Base-by-base conservation (phyloP, 2,113 vertebrate genomes). In the Merops nubicus region DNA sequence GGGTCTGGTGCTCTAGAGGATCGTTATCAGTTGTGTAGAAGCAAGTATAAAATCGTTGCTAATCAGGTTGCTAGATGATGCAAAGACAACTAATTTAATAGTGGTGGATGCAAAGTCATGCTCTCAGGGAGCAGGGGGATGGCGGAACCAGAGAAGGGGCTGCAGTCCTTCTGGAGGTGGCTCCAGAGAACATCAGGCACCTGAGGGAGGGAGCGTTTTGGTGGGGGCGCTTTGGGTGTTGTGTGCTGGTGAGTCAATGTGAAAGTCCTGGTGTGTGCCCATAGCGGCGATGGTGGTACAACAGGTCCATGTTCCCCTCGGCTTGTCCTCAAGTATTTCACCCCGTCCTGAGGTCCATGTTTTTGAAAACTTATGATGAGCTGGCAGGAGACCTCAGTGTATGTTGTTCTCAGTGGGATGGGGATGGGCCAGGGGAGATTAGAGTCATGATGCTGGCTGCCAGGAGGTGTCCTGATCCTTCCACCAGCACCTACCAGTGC, bases 291-390 rank as follows among this genome's bases (percentile, higher is more conserved):
- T 5, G 64, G 12, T 15, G 59, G 23, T 45, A 11, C 19, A 4
- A 8, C 22, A 5, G 63, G 33, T 26, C 60, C 2, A 1, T 1
- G 4, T 4, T 77, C 7, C 56, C 31, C 40, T n/a, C n/a, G n/a
- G n/a, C n/a, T 15, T 25, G 11, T 8, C 48, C 59, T 80, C 65
- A 34, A 15, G 18, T 4, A 2, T 29, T 21, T 48, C 60, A 4
- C 9, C 16, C n/a, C 0, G 5, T 1, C 14, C n/a, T 3, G 3
- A 36, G 45, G 22, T 14, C 1, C 6, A 0, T 11, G 2, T 15
- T 4, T 56, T 19, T 57, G 51, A 31, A 42, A 65, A 65, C 4
- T 3, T 17, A 5, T 0, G 7, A 29, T 4, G 9, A 42, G 62
- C 51, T 50, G 51, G 62, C 34, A 68, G 31, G 54, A 36, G 11